Evolutionary conservation across 2,888 invertebrate genomes (phyloP).

Genomic region (Carcina quercana): DNA sequence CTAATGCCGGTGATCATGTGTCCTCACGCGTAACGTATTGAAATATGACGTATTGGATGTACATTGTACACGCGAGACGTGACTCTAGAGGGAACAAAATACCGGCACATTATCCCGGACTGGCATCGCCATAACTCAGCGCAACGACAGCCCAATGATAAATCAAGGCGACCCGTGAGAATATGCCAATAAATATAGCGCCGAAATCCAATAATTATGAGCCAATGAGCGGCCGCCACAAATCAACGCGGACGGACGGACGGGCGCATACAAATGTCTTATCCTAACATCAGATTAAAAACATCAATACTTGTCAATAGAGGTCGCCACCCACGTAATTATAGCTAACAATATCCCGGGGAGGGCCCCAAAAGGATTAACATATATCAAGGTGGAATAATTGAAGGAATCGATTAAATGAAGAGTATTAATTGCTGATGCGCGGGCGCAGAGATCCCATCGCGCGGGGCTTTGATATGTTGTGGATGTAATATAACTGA

Average conservation of each 20-base stretch:
- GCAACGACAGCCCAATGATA: slow-evolving; percentile 56
- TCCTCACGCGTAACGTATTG: slow-evolving; percentile 59
- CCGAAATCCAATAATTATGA: slow-evolving; percentile 72
- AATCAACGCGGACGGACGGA: slow-evolving; percentile 61
- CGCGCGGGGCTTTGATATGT: slow-evolving; percentile 40
- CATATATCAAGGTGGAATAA: slow-evolving; percentile 71
- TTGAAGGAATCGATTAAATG: slow-evolving; percentile 74
- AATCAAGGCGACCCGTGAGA: slow-evolving; percentile 61
- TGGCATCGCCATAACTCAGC: slow-evolving; percentile 52
- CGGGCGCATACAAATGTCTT: slow-evolving; percentile 68
- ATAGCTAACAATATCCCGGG: slow-evolving; percentile 69
- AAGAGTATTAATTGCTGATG: slow-evolving; percentile 71
- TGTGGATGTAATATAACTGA: slow-evolving; percentile 33
- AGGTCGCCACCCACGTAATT: slow-evolving; percentile 73
- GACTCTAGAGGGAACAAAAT: slow-evolving; percentile 20
- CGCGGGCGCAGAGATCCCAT: slow-evolving; percentile 57
- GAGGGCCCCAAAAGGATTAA: slow-evolving; percentile 65
- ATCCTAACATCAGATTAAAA: slow-evolving; percentile 74
- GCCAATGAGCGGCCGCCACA: slow-evolving; percentile 65
- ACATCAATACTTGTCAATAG: slow-evolving; percentile 73
- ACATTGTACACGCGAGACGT: slow-evolving; percentile 54
- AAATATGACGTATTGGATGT: slow-evolving; percentile 65
- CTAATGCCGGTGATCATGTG: slow-evolving; percentile 70
- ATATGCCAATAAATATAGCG: slow-evolving; percentile 68
- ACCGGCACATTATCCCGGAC: slow-evolving; percentile 25